phyloP scores from a whole-genome alignment of 1,140 invertebrate species.

The Pogonomyrmex barbatus region DNA sequence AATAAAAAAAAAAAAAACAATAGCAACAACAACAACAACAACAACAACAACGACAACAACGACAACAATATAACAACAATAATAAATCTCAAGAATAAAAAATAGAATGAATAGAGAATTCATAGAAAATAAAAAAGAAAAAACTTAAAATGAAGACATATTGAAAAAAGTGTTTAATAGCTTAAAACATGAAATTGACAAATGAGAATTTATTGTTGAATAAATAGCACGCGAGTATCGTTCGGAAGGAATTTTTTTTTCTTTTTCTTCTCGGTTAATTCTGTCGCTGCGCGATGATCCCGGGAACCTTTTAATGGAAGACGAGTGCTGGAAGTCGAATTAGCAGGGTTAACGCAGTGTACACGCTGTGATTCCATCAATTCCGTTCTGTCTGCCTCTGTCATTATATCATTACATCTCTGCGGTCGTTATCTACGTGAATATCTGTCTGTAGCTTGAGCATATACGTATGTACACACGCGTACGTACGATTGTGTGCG shows the following conservation, averaged over 20 bases:
- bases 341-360: slow-evolving; percentile 75
- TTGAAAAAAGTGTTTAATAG: neutral
- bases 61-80: too few relatives aligned
- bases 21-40: neutral
- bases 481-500: neutral
- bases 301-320: slow-evolving; percentile 66
- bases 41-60: neutral
- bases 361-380: slow-evolving; percentile 83
- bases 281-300: slow-evolving; percentile 55
- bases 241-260: neutral
- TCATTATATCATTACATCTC: slow-evolving; percentile 83
- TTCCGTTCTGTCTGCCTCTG: slow-evolving; percentile 81
- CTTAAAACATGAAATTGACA: neutral
- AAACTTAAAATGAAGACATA: neutral
- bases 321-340: slow-evolving; percentile 76
- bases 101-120: neutral
- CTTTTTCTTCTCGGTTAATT: slow-evolving; percentile 7
- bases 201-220: slow-evolving; percentile 2
- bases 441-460: slow-evolving; percentile 67
- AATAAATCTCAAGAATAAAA: neutral
- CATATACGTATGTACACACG: neutral
- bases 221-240: neutral
- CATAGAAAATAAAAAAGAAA: neutral
- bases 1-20: neutral
- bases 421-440: slow-evolving; percentile 64